Evolutionary conservation across 2,797 vertebrate genomes (phyloP), one percentile per base, ranked within the genome.

Genomic region (Oceanodroma leucorhoa): DNA sequence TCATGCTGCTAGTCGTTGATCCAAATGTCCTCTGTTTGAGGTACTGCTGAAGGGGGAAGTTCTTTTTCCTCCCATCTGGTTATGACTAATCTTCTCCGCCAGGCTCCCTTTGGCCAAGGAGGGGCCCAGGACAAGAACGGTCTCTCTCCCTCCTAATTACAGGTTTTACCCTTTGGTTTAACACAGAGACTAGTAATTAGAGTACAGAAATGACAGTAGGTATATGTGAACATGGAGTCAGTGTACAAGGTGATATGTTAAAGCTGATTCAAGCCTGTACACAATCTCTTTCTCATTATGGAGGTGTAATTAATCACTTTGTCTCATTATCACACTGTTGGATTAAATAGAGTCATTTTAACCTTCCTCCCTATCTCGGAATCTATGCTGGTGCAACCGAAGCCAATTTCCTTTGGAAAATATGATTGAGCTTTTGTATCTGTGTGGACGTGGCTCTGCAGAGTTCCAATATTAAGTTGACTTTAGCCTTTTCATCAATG

Each of bases 311-410:
- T 92, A 95, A 88, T 95, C 93, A 92, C 65, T 82, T 82, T 85
- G 92, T 64, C 70, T 91, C 80, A 41, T 94, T 90, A 95, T 51
- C 51, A 70, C 30, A 48, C 54, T 75, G 66, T 86, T 96, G 91
- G 80, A 91, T 96, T 96, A 96, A 96, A 81, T 22, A 69, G 73
- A 90, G 64, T 58, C 10, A 91, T 93, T 96, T 96, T 94, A 94
- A 73, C 78, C 24, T 96, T 87, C 34, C n/a, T 77, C 43, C 54
- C 7, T 86, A 61, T 89, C 79, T 75, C 73, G 57, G 51, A 94
- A 91, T 94, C 72, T 87, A 75, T n/a, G 50, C 43, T 86, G 57
- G 71, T 21, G 67, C 45, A 87, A 89, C 51, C 45, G 55, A 95
- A 94, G 62, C 81, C 46, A 83, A 46, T 96, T 96, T 97, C 36